phyloP scores from a whole-genome alignment of 2,113 vertebrate genomes.

The Columba livia region DNA sequence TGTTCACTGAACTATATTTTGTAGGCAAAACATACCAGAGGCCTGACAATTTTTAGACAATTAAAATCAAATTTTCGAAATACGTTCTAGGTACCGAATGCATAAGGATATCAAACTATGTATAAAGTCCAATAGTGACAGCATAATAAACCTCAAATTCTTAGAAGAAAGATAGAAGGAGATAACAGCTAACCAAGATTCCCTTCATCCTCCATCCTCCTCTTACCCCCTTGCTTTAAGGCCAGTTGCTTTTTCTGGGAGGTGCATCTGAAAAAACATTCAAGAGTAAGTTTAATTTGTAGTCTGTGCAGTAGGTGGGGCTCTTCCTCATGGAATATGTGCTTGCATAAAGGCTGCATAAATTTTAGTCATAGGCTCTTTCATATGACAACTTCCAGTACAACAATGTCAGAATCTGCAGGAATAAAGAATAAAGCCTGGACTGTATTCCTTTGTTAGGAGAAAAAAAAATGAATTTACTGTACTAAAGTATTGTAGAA shows the following conservation, averaged over 20 bases:
- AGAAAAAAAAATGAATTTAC: background rate
- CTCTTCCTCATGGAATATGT: background rate
- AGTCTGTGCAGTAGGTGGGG: background rate
- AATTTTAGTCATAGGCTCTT: background rate
- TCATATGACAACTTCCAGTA: background rate
- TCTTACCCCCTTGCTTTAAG: background rate
- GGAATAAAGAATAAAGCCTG: background rate
- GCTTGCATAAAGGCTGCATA: background rate
- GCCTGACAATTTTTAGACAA: background rate
- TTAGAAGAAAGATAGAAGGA: background rate
- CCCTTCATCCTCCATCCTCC: background rate
- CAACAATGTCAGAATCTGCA: background rate
- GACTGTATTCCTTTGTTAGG: background rate
- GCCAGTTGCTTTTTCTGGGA: background rate
- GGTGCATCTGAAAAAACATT: background rate
- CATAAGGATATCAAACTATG: background rate
- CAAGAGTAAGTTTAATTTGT: background rate
- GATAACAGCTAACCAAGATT: background rate
- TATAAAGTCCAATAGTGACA: background rate
- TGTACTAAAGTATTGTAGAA: background rate
- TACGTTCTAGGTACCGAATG: rapidly evolving
- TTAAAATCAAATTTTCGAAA: background rate
- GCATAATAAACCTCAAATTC: background rate
- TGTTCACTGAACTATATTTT: background rate
- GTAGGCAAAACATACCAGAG: background rate